Conservation (phyloP, 2,888 invertebrate species). For the Leptinotarsa rubiginosa region DNA sequence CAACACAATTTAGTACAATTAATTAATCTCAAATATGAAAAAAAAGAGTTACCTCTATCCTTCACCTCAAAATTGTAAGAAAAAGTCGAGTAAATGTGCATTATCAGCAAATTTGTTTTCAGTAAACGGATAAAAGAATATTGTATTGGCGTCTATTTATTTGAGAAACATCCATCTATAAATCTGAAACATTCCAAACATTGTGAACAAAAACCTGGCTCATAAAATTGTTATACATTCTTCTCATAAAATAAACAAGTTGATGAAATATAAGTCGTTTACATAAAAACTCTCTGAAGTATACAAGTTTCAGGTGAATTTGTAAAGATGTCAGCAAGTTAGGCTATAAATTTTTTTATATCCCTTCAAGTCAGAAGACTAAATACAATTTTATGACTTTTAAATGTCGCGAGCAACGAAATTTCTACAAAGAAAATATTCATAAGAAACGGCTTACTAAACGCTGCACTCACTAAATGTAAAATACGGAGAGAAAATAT, state of each 20-base stretch:
- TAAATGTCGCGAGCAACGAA: conserved; percentile 52
- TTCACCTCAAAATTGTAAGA: too few relatives aligned
- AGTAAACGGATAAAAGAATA: neutral
- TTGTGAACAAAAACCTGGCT: conserved; percentile 11
- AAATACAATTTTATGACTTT: conserved; percentile 56
- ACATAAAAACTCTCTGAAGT: conserved; percentile 28
- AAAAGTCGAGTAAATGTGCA: neutral
- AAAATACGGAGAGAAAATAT: conserved; percentile 51
- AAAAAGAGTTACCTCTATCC: too few relatives aligned
- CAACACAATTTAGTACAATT: too few relatives aligned
- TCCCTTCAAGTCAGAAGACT: conserved; percentile 52
- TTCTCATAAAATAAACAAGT: conserved; percentile 23
- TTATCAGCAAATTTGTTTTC: neutral
- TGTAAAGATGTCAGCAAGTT: conserved; percentile 46
- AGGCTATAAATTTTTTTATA: conserved; percentile 47
- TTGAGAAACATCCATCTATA: neutral
- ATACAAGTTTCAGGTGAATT: conserved; percentile 43
- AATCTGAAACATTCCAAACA: neutral
- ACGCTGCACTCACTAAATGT: conserved; percentile 52
- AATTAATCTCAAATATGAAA: too few relatives aligned
- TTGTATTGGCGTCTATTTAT: neutral
- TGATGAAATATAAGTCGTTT: conserved; percentile 33
- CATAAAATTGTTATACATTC: conserved; percentile 25
- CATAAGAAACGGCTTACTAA: conserved; percentile 51
- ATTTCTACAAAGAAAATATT: conserved; percentile 53